Percentiles rank a stretch among this genome's conserved stretches.
These are phyloP conservation scores for Cerastis rubricosa DNA, from an alignment of 2,888 invertebrate genomes.

Conservation along the genomic window DNA sequence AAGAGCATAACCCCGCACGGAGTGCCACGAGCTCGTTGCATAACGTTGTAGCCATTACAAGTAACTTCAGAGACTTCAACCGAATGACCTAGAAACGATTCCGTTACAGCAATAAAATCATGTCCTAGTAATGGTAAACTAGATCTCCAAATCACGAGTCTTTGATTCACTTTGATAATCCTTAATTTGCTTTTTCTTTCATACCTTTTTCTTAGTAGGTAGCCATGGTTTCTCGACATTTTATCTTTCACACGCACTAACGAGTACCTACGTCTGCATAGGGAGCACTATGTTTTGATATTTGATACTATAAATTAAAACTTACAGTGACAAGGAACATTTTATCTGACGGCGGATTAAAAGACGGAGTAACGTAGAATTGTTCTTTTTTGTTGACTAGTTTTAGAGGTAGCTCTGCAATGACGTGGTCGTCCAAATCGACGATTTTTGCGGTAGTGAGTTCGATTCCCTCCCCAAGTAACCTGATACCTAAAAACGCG, in stretches of 20 bases:
- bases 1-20: no score
- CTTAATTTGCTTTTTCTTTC: neutral
- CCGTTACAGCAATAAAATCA: no score
- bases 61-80: no score
- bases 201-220: neutral
- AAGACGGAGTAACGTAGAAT: constrained; percentile 72
- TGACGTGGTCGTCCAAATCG: constrained; percentile 67
- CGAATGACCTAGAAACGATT: no score
- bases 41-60: no score
- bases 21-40: no score
- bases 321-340: constrained; percentile 78
- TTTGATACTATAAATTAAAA: neutral
- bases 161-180: no score
- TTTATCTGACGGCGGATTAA: constrained; percentile 67
- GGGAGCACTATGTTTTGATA: no score
- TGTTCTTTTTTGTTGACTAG: constrained; percentile 66
- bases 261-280: neutral
- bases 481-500: constrained; percentile 73
- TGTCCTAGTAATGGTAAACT: no score
- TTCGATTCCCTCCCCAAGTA: constrained; percentile 67
- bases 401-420: constrained; percentile 66
- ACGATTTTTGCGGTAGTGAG: constrained; percentile 70
- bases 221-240: neutral
- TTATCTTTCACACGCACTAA: neutral
- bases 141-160: no score